phyloP scores from a whole-genome alignment of 64 coral and sea anemone genomes.

The Montipora sp. region DNA sequence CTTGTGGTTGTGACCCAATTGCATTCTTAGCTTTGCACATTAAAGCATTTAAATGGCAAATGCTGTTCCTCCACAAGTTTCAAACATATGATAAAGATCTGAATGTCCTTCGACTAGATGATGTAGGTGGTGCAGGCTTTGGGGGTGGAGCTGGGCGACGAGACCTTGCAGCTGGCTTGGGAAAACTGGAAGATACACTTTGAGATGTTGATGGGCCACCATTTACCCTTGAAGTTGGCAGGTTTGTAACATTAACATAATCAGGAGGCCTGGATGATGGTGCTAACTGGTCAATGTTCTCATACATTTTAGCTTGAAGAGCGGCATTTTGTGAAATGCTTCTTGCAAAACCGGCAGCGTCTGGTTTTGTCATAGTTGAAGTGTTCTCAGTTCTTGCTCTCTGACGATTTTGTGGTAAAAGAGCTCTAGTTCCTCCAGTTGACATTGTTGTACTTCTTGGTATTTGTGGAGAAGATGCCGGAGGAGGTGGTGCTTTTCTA shows the following conservation, averaged over 20 bases:
- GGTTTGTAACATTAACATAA: constrained; percentile 68
- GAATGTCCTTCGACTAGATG: constrained; percentile 8
- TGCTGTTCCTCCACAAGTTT: background rate
- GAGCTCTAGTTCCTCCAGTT: background rate
- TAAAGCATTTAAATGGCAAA: too few species aligned
- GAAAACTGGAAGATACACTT: constrained; percentile 4
- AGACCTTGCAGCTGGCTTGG: background rate
- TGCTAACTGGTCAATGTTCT: constrained; percentile 47
- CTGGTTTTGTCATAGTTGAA: constrained; percentile 72
- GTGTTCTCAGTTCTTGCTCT: constrained; percentile 76
- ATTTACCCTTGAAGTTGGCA: constrained; percentile 25
- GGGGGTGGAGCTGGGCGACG: constrained; percentile 45
- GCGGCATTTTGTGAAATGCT: constrained; percentile 26
- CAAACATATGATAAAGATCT: constrained; percentile 40
- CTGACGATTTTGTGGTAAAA: constrained; percentile 24
- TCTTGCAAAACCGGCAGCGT: constrained; percentile 7
- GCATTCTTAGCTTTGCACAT: too few species aligned
- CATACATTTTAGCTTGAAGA: constrained; percentile 71
- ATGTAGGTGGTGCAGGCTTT: constrained; percentile 59
- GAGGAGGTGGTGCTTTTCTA: constrained; percentile 80
- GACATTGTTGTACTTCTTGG: constrained; percentile 17
- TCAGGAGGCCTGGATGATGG: constrained; percentile 49
- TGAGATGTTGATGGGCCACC: background rate
- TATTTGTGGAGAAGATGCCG: constrained; percentile 29
- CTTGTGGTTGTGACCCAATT: too few species aligned